A percentile compares a stretch with the other conserved stretches of the same genome.
phyloP scores from a whole-genome alignment of 2,888 invertebrate genomes.

The Tortrix viridana region DNA sequence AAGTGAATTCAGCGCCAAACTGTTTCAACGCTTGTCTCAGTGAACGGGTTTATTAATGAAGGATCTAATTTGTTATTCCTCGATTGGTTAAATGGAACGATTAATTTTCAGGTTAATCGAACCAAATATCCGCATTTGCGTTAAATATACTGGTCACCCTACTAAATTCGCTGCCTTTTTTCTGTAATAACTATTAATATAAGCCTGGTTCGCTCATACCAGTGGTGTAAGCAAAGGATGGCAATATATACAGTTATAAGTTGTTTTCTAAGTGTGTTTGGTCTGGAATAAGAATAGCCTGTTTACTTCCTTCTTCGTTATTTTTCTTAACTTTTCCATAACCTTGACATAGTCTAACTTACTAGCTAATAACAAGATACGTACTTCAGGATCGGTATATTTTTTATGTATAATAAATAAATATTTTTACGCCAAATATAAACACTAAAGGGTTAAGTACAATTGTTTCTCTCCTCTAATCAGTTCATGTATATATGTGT shows the following conservation, averaged over 20 bases:
- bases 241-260: background rate
- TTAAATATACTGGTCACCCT: constrained; percentile 8
- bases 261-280: constrained; percentile 4
- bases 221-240: background rate
- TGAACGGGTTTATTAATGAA: background rate
- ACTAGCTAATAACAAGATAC: no score
- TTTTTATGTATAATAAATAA: no score
- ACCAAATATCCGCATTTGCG: constrained; percentile 4
- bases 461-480: no score
- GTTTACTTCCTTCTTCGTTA: constrained; percentile 14
- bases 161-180: background rate
- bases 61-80: constrained; percentile 3
- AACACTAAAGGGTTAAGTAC: no score
- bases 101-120: constrained; percentile 12
- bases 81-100: constrained; percentile 9
- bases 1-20: no score
- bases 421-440: no score
- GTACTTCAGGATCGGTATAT: no score
- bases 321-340: constrained; percentile 6
- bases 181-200: background rate
- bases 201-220: background rate
- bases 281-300: background rate
- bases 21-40: constrained; percentile 3
- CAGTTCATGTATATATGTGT: no score
- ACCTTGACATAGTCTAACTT: constrained; percentile 3